These are phyloP conservation scores for Carollia perspicillata DNA, from an alignment of 2,113 vertebrate species.

Conservation along the genomic window DNA sequence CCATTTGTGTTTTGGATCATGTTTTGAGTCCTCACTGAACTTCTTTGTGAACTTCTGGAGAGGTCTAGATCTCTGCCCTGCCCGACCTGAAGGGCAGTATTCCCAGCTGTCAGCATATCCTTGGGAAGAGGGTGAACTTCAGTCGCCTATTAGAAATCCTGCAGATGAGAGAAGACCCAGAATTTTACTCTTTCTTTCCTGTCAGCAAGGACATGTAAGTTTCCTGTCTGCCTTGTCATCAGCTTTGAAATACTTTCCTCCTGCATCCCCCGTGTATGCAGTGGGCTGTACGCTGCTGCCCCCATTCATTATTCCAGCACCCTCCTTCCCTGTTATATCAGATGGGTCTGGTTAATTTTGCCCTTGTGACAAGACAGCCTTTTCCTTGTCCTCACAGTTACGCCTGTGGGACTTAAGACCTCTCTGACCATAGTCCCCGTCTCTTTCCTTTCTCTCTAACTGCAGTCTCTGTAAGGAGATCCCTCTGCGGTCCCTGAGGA, in stretches of 20 bases:
- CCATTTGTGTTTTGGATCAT: conserved; percentile 56
- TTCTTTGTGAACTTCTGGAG: conserved; percentile 57
- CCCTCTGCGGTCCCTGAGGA: conserved; percentile 63
- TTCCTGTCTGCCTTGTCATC: conserved; percentile 69
- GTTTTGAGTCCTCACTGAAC: conserved; percentile 64
- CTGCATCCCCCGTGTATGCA: neutral
- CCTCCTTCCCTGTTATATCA: conserved; percentile 11
- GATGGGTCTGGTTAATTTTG: conserved; percentile 38
- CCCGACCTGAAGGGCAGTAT: conserved; percentile 67
- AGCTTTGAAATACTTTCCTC: conserved; percentile 44
- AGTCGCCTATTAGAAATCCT: conserved; percentile 59
- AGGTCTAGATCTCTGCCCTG: conserved; percentile 66
- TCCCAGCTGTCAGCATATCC: conserved; percentile 70
- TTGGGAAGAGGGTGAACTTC: conserved; percentile 55
- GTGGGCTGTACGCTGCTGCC: neutral
- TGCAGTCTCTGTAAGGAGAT: neutral
- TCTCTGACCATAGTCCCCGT: neutral
- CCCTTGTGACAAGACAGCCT: neutral
- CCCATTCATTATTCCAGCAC: neutral
- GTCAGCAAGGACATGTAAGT: conserved; percentile 62
- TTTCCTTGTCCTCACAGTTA: conserved; percentile 22
- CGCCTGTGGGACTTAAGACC: neutral
- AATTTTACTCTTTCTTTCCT: conserved; percentile 65
- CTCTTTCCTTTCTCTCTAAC: neutral
- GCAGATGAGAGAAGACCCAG: conserved; percentile 58